Conservation (phyloP, 1,140 invertebrate species). For the Drosophila orena region DNA sequence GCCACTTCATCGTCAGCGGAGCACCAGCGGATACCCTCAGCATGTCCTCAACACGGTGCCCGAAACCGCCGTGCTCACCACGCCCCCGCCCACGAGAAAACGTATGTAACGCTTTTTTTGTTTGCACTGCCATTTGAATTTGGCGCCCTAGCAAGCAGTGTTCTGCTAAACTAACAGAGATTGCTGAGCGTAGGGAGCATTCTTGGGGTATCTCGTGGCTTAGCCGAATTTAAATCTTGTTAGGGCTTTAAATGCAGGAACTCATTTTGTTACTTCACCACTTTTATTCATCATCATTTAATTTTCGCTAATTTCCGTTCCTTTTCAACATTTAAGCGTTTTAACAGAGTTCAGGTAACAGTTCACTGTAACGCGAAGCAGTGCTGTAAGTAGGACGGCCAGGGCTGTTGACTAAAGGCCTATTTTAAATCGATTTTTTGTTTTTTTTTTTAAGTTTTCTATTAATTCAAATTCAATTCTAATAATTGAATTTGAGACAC, state of each 20-base stretch:
- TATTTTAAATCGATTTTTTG: too few species aligned
- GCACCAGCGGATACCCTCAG: slow-evolving; percentile 51
- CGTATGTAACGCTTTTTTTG: slow-evolving; percentile 44
- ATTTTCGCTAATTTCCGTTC: background rate
- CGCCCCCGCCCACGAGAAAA: slow-evolving; percentile 64
- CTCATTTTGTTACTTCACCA: background rate
- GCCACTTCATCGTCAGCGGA: slow-evolving; percentile 68
- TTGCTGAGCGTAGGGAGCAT: background rate
- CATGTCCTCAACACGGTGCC: slow-evolving; percentile 73
- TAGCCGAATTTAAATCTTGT: background rate
- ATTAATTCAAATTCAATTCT: too few species aligned
- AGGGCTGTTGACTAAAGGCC: too few species aligned
- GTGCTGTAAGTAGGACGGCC: background rate
- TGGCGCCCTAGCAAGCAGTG: slow-evolving; percentile 14
- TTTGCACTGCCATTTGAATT: background rate
- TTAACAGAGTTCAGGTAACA: slow-evolving; percentile 1
- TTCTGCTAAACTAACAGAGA: background rate
- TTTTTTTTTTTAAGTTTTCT: too few species aligned
- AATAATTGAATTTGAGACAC: too few species aligned
- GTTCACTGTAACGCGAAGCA: background rate
- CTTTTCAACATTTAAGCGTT: background rate
- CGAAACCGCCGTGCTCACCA: slow-evolving; percentile 62
- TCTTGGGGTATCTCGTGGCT: background rate
- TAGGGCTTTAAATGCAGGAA: too few species aligned
- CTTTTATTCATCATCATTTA: background rate